Percentiles rank a stretch among this genome's conserved stretches.
phyloP scores from a whole-genome alignment of 2,113 vertebrate species.

The Istiophorus platypterus region DNA sequence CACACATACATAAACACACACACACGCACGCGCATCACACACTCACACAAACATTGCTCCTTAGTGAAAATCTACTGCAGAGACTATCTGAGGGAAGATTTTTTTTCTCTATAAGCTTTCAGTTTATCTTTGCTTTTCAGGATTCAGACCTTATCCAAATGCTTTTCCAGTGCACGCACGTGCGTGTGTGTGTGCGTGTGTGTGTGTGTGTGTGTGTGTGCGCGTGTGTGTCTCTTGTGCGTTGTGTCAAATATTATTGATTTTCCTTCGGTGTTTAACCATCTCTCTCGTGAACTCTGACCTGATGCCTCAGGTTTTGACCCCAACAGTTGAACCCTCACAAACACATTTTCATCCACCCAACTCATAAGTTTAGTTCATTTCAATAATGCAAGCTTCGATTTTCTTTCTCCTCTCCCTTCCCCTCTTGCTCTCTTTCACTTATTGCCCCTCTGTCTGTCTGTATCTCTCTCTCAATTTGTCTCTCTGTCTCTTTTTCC shows the following conservation, averaged over 20 bases:
- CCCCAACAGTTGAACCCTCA: slow-evolving; percentile 29
- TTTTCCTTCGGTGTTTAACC: slow-evolving; percentile 23
- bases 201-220: background rate
- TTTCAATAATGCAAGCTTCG: slow-evolving; percentile 50
- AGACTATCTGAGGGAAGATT: slow-evolving; percentile 53
- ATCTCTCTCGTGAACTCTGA: slow-evolving; percentile 32
- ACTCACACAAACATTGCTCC: slow-evolving; percentile 42
- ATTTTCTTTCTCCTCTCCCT: slow-evolving; percentile 27
- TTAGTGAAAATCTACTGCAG: slow-evolving; percentile 61
- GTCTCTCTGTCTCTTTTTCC: background rate
- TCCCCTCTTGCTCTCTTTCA: background rate
- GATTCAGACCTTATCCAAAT: slow-evolving; percentile 33
- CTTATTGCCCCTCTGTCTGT: slow-evolving; percentile 4
- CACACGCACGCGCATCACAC: slow-evolving; percentile 15
- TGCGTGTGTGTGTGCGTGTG: slow-evolving; percentile 1
- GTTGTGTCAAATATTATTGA: slow-evolving; percentile 29
- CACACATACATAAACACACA: background rate
- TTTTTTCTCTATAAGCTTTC: slow-evolving; percentile 36
- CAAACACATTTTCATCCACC: slow-evolving; percentile 9
- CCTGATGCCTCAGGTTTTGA: slow-evolving; percentile 23
- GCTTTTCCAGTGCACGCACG: background rate
- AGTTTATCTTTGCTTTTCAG: slow-evolving; percentile 54
- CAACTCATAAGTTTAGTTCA: slow-evolving; percentile 7
- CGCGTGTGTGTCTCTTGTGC: background rate
- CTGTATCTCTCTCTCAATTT: background rate